Base-by-base conservation (phyloP, 2,113 vertebrate species). In the Sebastes schlegelii region DNA sequence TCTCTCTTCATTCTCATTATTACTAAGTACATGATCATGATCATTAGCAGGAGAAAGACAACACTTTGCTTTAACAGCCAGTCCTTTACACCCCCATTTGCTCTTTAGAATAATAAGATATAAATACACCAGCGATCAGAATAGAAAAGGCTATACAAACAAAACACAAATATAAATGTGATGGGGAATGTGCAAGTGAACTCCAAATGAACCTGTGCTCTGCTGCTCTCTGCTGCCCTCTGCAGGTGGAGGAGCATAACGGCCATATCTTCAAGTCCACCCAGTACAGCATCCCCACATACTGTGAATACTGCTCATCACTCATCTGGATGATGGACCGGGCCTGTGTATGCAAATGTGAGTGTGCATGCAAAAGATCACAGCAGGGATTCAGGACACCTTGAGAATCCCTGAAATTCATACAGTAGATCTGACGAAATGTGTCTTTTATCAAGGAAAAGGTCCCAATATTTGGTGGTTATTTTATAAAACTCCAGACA, bases 281-380 rank as follows among this genome's bases (percentile, higher is more conserved):
- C 0, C 98, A 99, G 43, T 99, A 99, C 92, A 99, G 98, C 95
- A 99, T 99, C 80, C 98, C 98, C 74, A 99, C 97, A 0, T 99
- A 98, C 95, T 99, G 98, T 92, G 98, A 99, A 94, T 97, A 95
- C 94, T 99, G 98, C 84, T 99, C 97, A 43, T 99, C 98, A 2
- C 95, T 99, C 91, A 99, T 99, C 94, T 99, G 98, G 98, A 99
- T 99, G 94, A 99, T 99, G 98, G 98, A 99, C 93, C 96, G 96
- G 1, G 98, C 98, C 77, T 98, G 97, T 77, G 98, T 99, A 86
- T 99, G 98, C 95, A 99, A 98, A 95, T 82, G 98, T 99, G 94
- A 98, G 98, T 94, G 4, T 34, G 14, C 14, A 51, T 0, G 1
- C 0, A 45, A 66, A 51, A 14, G 19, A 54, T 60, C 26, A 19